Conservation (phyloP, 1,140 invertebrate genomes). For the Thaumetopoea pityocampa region DNA sequence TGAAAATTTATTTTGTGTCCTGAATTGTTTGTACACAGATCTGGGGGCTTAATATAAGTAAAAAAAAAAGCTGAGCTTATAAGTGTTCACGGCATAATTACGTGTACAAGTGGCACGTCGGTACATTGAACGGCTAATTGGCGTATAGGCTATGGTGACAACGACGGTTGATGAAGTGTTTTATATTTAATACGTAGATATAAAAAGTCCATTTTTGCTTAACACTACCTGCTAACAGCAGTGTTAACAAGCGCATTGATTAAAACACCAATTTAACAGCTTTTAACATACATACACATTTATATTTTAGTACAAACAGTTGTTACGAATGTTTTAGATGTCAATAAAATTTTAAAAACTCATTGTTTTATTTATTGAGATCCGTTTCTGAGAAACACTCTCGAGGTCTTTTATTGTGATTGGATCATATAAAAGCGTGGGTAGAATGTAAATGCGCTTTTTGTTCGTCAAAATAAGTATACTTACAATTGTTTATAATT, state of each 20-base stretch:
- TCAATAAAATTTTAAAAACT: constrained; percentile 64
- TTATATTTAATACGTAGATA: constrained; percentile 44
- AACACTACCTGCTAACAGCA: constrained; percentile 48
- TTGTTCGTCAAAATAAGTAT: too few relatives aligned
- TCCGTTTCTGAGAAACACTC: too few relatives aligned
- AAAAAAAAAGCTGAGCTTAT: constrained; percentile 14
- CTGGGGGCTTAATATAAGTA: constrained; percentile 3
- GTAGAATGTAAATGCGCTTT: too few relatives aligned
- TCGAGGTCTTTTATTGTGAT: too few relatives aligned
- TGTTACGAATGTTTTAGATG: constrained; percentile 72
- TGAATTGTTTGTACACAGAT: constrained; percentile 5
- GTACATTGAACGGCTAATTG: constrained; percentile 14
- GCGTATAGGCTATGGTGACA: constrained; percentile 24
- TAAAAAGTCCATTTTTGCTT: constrained; percentile 50
- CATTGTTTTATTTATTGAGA: constrained; percentile 35
- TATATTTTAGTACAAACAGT: constrained; percentile 75
- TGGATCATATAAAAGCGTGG: too few relatives aligned
- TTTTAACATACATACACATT: constrained; percentile 69
- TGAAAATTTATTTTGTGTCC: constrained; percentile 11
- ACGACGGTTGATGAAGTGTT: constrained; percentile 35
- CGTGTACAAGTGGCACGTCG: constrained; percentile 15
- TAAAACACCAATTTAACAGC: constrained; percentile 62
- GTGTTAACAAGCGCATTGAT: constrained; percentile 55
- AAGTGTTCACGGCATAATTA: constrained; percentile 13
- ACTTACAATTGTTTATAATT: too few relatives aligned